phyloP scores from a whole-genome alignment of 1,140 invertebrate genomes.

The Drosophila obscura region DNA sequence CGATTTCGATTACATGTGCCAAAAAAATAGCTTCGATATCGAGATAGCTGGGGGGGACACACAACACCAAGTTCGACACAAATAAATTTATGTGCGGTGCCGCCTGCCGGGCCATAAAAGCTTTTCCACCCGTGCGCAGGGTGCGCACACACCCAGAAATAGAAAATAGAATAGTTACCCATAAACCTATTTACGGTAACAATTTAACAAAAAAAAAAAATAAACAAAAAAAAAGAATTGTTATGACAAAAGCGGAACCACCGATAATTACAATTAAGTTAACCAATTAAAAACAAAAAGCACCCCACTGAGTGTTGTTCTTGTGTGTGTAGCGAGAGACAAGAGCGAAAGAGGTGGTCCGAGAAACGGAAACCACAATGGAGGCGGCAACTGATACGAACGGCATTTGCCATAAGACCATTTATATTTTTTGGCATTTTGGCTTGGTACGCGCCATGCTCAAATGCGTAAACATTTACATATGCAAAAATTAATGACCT shows the following conservation, averaged over 20 bases:
- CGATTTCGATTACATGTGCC: slow-evolving; percentile 40
- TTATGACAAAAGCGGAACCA: slow-evolving; percentile 47
- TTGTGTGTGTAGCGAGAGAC: slow-evolving; percentile 27
- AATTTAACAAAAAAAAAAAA: slow-evolving; percentile 57
- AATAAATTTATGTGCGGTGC: slow-evolving; percentile 15
- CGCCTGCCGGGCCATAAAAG: neutral
- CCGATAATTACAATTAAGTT: slow-evolving; percentile 75
- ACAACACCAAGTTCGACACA: slow-evolving; percentile 28
- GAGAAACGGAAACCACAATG: slow-evolving; percentile 59
- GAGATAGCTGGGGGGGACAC: slow-evolving; percentile 14
- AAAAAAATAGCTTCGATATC: slow-evolving; percentile 25
- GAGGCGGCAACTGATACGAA: slow-evolving; percentile 38
- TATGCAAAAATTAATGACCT: slow-evolving; percentile 81
- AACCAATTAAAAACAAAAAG: slow-evolving; percentile 54
- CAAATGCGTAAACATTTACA: slow-evolving; percentile 65
- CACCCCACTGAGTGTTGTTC: slow-evolving; percentile 27
- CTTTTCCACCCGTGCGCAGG: neutral
- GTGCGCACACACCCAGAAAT: slow-evolving; percentile 32
- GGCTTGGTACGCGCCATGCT: slow-evolving; percentile 27
- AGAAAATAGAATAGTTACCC: slow-evolving; percentile 33
- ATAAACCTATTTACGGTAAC: slow-evolving; percentile 74
- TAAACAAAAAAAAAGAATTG: slow-evolving; percentile 5
- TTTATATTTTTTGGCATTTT: slow-evolving; percentile 57
- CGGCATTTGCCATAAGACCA: slow-evolving; percentile 56
- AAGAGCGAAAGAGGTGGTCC: slow-evolving; percentile 45